These are phyloP conservation scores for Drosophila hamatofila DNA, from an alignment of 2,888 invertebrate genomes.

Conservation along the genomic window DNA sequence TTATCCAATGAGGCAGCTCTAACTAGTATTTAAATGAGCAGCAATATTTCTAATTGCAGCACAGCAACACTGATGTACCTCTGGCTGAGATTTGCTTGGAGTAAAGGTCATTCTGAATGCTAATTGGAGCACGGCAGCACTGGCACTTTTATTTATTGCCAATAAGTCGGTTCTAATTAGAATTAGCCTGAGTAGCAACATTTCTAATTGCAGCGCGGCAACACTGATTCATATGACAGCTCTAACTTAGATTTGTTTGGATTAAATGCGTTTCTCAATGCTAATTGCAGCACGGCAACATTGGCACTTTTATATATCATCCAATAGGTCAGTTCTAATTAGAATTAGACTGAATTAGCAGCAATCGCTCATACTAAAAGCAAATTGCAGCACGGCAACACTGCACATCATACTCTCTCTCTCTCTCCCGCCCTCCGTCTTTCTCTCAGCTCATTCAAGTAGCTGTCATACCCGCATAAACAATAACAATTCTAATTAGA, in stretches of 20 bases:
- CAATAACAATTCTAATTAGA: not conserved
- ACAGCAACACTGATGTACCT: not conserved
- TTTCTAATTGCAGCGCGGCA: not conserved
- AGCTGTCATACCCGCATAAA: slow-evolving; percentile 2
- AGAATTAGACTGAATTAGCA: no score
- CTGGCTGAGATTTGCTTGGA: not conserved
- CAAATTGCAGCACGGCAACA: not conserved
- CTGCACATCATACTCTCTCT: not conserved
- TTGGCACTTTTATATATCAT: not conserved
- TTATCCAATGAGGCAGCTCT: no score
- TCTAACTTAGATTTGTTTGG: not conserved
- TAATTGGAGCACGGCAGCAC: not conserved
- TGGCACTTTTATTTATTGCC: not conserved
- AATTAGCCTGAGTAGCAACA: no score
- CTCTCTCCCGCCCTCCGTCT: not conserved
- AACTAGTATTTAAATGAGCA: no score
- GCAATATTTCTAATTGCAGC: not conserved
- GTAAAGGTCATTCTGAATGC: not conserved
- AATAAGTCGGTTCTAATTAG: no score
- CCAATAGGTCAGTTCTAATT: no score
- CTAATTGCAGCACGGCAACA: not conserved
- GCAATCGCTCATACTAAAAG: not conserved
- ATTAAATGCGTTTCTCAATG: not conserved
- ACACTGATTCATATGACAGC: not conserved
- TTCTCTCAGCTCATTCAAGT: not conserved